Percentiles rank a stretch among this genome's conserved stretches.
phyloP scores from a whole-genome alignment of 2,888 invertebrate species.

The Sinotaia quadrata region DNA sequence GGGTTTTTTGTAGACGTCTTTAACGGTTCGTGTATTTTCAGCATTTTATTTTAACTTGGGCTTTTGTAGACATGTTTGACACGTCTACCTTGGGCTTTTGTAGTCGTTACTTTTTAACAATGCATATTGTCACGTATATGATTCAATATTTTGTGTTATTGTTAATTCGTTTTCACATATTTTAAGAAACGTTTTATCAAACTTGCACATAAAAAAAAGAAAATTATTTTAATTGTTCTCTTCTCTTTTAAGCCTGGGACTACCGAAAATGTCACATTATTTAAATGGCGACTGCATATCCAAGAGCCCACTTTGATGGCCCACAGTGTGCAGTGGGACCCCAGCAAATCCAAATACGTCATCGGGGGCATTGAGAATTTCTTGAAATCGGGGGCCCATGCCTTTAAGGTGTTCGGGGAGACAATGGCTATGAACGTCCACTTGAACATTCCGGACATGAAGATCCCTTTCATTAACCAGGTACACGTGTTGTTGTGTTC shows the following conservation, averaged over 20 bases:
- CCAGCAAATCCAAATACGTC: background rate
- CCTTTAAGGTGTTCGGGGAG: slow-evolving; percentile 8
- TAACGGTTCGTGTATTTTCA: too few relatives aligned
- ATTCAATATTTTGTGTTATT: too few relatives aligned
- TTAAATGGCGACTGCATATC: slow-evolving; percentile 6
- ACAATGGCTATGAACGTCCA: slow-evolving; percentile 21
- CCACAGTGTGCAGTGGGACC: slow-evolving; percentile 14
- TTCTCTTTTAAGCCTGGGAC: slow-evolving; percentile 4
- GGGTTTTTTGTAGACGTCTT: too few relatives aligned
- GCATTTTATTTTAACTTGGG: too few relatives aligned
- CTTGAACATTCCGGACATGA: slow-evolving; percentile 17
- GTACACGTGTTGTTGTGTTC: background rate
- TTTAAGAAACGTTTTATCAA: too few relatives aligned
- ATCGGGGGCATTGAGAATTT: background rate
- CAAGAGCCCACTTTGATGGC: slow-evolving; percentile 11
- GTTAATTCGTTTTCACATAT: too few relatives aligned
- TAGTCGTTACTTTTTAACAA: too few relatives aligned
- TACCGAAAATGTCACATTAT: background rate
- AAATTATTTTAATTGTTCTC: background rate
- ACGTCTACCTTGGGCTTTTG: too few relatives aligned
- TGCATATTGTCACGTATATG: too few relatives aligned
- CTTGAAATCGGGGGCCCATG: slow-evolving; percentile 10
- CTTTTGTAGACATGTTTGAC: too few relatives aligned
- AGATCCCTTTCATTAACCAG: slow-evolving; percentile 15
- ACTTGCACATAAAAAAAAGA: too few relatives aligned